phyloP scores from a whole-genome alignment of 2,888 invertebrate species.

The Drosophila mulleri region DNA sequence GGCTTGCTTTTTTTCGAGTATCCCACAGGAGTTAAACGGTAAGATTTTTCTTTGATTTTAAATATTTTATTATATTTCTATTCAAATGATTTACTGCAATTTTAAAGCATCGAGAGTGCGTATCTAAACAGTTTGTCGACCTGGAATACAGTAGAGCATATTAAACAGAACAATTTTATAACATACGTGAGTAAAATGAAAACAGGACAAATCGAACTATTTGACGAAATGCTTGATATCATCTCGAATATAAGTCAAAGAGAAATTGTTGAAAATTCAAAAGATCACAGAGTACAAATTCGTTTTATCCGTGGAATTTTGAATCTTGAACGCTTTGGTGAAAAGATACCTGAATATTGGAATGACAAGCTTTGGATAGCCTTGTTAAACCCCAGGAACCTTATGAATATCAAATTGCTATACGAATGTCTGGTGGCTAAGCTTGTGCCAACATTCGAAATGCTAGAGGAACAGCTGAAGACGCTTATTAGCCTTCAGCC shows the following conservation, averaged over 20 bases:
- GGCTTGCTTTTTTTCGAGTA: not conserved
- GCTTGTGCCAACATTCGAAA: not conserved
- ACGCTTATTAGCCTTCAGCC: not conserved
- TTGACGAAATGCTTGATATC: not conserved
- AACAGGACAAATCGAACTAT: not conserved
- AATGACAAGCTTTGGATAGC: constrained; percentile 2
- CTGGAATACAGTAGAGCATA: not conserved
- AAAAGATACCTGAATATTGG: not conserved
- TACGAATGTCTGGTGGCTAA: constrained; percentile 19
- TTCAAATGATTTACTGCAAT: not conserved
- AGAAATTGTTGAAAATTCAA: constrained; percentile 7
- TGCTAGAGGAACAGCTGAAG: constrained; percentile 3
- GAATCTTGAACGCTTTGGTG: not conserved
- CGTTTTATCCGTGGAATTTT: constrained; percentile 6
- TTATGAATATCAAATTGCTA: constrained; percentile 4
- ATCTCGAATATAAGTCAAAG: not conserved
- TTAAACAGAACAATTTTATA: not conserved
- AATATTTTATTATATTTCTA: not conserved
- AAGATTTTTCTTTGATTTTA: not conserved
- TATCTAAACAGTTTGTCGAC: constrained; percentile 2
- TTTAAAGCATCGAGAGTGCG: constrained; percentile 15
- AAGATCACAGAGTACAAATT: constrained; percentile 15
- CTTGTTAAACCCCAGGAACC: constrained; percentile 4
- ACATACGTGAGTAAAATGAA: not conserved
- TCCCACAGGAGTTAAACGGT: constrained; percentile 3